Evolutionary conservation across 1,140 invertebrate species (phyloP).

Genomic region (Plectrocnemia conspersa): DNA sequence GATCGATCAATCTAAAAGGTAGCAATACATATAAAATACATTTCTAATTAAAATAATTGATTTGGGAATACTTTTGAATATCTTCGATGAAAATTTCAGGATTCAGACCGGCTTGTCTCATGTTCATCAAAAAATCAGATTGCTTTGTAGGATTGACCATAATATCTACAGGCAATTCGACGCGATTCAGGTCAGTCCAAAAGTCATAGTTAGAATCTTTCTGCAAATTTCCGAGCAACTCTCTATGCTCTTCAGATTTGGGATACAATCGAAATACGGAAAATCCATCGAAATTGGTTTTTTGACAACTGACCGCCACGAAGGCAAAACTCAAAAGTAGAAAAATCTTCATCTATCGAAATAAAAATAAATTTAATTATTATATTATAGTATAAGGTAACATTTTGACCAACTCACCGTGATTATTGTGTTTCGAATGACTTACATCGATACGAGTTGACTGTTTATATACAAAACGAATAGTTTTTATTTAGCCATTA

Average conservation of each 20-base stretch:
- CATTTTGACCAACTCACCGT: too few relatives aligned
- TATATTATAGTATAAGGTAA: too few relatives aligned
- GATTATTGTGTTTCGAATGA: too few relatives aligned
- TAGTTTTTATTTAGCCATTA: too few relatives aligned
- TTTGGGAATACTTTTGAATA: constrained; percentile 37
- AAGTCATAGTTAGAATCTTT: constrained; percentile 22
- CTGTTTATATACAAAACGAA: too few relatives aligned
- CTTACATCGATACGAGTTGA: too few relatives aligned
- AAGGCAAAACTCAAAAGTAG: too few relatives aligned
- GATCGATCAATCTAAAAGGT: constrained; percentile 12
- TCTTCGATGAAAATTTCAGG: constrained; percentile 38
- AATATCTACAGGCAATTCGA: constrained; percentile 37
- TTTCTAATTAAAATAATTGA: neutral
- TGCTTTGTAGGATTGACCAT: constrained; percentile 40
- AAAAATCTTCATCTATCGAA: too few relatives aligned
- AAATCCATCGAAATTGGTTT: too few relatives aligned
- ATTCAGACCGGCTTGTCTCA: constrained; percentile 29
- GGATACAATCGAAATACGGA: constrained; percentile 44
- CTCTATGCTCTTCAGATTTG: constrained; percentile 34
- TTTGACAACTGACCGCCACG: too few relatives aligned
- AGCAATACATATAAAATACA: constrained; percentile 16
- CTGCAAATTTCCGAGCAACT: constrained; percentile 34
- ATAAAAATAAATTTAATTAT: too few relatives aligned
- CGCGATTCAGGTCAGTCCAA: constrained; percentile 19
- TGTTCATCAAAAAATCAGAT: constrained; percentile 33